These are phyloP conservation scores for Globodera rostochiensis DNA, from an alignment of 1,140 invertebrate genomes.

Conservation along the genomic window DNA sequence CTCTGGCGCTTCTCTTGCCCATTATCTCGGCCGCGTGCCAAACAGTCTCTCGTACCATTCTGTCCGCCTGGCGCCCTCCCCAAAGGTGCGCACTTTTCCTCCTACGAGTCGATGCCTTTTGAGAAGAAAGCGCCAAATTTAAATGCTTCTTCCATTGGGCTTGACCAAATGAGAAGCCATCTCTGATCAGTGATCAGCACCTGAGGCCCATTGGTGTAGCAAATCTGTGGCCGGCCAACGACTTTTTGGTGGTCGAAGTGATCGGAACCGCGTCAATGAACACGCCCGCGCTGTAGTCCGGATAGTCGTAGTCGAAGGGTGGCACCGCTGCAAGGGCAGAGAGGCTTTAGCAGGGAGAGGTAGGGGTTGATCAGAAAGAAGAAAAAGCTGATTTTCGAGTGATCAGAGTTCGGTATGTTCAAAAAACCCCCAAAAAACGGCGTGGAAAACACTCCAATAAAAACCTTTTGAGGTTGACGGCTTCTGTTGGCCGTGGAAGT, in stretches of 20 bases:
- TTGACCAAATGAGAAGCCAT: too few relatives aligned
- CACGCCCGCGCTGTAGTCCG: conserved; percentile 26
- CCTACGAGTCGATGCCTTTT: not conserved
- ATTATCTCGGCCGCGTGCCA: not conserved
- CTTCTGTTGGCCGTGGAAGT: too few relatives aligned
- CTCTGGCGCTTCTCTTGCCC: not conserved
- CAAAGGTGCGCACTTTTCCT: not conserved
- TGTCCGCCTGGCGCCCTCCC: not conserved
- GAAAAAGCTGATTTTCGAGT: too few relatives aligned
- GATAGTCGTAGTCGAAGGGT: not conserved
- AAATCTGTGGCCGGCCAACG: too few relatives aligned
- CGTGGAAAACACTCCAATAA: too few relatives aligned
- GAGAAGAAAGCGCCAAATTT: not conserved
- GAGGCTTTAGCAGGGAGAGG: not conserved
- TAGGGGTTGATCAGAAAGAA: not conserved
- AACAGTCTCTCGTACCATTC: not conserved
- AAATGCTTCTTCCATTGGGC: not conserved
- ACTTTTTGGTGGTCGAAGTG: not conserved
- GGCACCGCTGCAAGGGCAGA: not conserved
- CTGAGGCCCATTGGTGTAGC: not conserved
- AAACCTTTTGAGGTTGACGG: too few relatives aligned
- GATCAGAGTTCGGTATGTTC: too few relatives aligned
- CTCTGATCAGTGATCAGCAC: not conserved
- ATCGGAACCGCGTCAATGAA: conserved; percentile 26
- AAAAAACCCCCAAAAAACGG: too few relatives aligned